A percentile compares a stretch with the other conserved stretches of the same genome.
phyloP scores from a whole-genome alignment of 2,888 invertebrate genomes.

The Scaptomyza reducta region DNA sequence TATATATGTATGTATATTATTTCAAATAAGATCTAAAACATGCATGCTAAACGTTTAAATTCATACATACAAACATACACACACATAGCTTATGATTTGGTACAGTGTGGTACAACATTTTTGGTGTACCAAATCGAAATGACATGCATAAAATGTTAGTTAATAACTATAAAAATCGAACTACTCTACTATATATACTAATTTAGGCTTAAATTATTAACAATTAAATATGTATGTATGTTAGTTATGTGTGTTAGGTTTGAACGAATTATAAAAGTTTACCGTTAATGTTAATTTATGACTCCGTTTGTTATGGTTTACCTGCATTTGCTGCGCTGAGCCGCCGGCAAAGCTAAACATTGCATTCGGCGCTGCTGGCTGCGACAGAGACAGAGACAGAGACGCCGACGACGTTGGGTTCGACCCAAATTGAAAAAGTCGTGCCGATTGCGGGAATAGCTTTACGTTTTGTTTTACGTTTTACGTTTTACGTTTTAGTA shows the following conservation, averaged over 20 bases:
- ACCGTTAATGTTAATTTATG: background rate
- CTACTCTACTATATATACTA: too few relatives aligned
- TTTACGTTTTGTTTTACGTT: conserved; percentile 13
- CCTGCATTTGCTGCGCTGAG: conserved; percentile 56
- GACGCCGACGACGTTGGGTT: conserved; percentile 19
- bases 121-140: background rate
- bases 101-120: background rate
- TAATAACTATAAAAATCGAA: background rate
- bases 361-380: conserved; percentile 29
- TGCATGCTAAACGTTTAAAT: background rate
- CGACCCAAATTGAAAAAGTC: conserved; percentile 62
- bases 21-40: background rate
- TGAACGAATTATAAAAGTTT: background rate
- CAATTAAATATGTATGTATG: too few relatives aligned
- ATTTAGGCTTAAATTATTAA: too few relatives aligned
- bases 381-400: background rate
- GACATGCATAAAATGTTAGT: background rate
- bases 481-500: background rate
- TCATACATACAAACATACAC: background rate
- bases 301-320: conserved; percentile 35
- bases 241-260: too few relatives aligned
- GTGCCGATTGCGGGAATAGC: conserved; percentile 30
- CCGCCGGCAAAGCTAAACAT: conserved; percentile 55
- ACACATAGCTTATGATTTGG: background rate
- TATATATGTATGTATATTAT: background rate